phyloP scores from a whole-genome alignment of 2,797 vertebrate genomes.

The Lacerta viridis region DNA sequence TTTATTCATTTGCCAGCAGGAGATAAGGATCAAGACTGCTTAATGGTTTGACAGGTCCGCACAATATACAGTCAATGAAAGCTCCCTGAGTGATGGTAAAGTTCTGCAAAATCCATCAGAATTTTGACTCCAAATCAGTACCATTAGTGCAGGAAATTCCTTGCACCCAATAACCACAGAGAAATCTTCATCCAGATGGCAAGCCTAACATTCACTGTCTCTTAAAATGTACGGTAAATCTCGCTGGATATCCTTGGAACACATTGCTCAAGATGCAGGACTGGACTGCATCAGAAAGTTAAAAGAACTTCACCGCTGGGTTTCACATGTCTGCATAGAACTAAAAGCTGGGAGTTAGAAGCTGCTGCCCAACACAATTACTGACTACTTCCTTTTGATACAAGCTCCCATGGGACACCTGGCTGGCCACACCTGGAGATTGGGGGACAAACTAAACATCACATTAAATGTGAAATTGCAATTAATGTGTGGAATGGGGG shows the following conservation, averaged over 20 bases:
- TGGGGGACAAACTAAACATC: no score
- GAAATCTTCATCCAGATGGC: constrained; percentile 14
- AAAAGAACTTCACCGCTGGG: background rate
- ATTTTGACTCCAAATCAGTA: constrained; percentile 18
- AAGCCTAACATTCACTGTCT: constrained; percentile 5
- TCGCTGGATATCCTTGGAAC: background rate
- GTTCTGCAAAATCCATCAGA: constrained; percentile 27
- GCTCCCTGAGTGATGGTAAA: background rate
- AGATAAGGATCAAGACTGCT: constrained; percentile 36
- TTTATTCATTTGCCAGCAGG: constrained; percentile 28
- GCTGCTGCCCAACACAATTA: background rate
- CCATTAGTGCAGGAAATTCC: constrained; percentile 19
- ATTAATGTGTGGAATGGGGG: no score
- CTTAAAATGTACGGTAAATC: background rate
- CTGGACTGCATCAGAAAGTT: background rate
- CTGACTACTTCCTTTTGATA: background rate
- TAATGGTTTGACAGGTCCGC: constrained; percentile 22
- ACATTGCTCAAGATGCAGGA: background rate
- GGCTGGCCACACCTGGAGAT: background rate
- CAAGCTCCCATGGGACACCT: background rate
- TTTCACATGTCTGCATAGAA: background rate
- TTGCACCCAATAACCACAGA: constrained; percentile 19
- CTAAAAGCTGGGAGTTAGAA: background rate
- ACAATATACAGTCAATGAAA: constrained; percentile 11
- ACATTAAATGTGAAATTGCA: no score